Evolutionary conservation across 2,113 vertebrate species (phyloP).

Genomic region (Phyllostomus hastatus): DNA sequence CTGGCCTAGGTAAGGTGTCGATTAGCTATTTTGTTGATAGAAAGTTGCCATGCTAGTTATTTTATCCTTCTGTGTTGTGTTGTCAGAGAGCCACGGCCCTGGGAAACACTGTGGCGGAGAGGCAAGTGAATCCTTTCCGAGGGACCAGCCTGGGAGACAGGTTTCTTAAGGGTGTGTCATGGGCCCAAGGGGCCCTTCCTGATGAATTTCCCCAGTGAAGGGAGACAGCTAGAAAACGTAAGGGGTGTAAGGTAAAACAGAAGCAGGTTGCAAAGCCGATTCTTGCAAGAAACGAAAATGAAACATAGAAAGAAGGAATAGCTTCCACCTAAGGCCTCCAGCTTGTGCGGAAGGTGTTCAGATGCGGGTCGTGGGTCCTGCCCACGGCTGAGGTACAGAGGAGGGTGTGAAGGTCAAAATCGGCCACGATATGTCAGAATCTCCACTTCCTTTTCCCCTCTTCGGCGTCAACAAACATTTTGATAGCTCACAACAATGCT

Average conservation of each 20-base stretch:
- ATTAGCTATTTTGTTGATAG: background rate
- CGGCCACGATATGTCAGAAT: background rate
- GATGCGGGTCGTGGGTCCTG: background rate
- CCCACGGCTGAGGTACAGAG: background rate
- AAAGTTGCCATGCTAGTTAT: constrained; percentile 2
- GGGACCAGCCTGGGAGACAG: background rate
- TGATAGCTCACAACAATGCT: background rate
- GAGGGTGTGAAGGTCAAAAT: background rate
- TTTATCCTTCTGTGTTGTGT: background rate
- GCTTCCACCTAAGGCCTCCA: background rate
- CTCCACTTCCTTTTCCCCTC: background rate
- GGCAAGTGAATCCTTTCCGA: constrained; percentile 7
- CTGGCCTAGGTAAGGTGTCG: background rate
- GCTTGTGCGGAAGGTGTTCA: background rate
- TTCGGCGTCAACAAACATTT: background rate
- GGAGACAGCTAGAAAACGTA: background rate
- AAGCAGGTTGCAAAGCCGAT: constrained; percentile 1
- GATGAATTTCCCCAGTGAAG: background rate
- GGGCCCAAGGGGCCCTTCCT: background rate
- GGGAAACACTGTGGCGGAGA: background rate
- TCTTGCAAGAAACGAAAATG: background rate
- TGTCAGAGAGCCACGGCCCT: background rate
- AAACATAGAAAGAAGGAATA: background rate
- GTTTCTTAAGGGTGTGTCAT: background rate
- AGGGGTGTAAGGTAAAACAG: background rate